Conservation (phyloP, 2,113 vertebrate species). For the Microcebus murinus region DNA sequence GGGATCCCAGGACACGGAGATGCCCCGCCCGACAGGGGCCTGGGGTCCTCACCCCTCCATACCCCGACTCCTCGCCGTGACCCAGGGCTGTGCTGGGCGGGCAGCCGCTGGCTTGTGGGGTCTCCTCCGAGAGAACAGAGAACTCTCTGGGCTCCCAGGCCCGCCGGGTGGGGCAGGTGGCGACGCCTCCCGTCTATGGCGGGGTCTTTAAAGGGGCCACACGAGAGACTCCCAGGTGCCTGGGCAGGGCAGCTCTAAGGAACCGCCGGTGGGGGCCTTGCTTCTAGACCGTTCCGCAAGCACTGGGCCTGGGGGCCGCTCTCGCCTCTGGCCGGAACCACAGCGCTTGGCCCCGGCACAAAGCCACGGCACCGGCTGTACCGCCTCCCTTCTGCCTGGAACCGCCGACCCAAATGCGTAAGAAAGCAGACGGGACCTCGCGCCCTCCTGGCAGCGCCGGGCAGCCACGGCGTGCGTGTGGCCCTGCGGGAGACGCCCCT, state of each 20-base stretch:
- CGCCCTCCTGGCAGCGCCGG: not conserved
- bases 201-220: not conserved
- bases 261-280: accelerated
- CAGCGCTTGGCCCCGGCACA: not conserved
- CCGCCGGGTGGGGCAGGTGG: accelerated
- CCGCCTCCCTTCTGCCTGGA: not conserved
- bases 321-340: no score
- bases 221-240: not conserved
- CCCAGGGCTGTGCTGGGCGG: not conserved
- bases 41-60: no score
- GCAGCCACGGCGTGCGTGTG: not conserved
- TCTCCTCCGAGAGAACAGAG: not conserved
- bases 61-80: not conserved
- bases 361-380: not conserved
- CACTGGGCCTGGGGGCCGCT: not conserved
- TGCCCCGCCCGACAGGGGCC: no score
- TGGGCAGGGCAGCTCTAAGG: not conserved
- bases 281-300: not conserved
- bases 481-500: accelerated
- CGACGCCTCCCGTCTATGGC: accelerated
- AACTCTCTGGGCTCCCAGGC: accelerated
- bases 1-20: not conserved
- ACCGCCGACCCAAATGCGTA: accelerated
- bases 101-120: not conserved
- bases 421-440: accelerated